Evolutionary conservation across 2,797 vertebrate species (phyloP), one percentile per base, ranked within the genome.

Genomic region (Crax fasciolata): DNA sequence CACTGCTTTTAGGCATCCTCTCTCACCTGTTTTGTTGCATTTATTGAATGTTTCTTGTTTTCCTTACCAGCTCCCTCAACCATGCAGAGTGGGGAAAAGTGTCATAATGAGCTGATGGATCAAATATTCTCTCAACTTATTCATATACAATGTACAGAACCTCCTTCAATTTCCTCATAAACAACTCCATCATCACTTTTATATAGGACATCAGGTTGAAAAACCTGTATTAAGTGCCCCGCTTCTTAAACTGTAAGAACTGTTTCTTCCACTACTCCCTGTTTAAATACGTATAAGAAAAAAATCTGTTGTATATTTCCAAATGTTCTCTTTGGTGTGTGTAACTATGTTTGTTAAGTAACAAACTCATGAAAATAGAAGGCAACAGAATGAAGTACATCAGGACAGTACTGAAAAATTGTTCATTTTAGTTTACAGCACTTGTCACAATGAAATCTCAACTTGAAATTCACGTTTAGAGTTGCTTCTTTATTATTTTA

Each of bases 311-410:
- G 17, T 73, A 16, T 76, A 39, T 91, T 88, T 90, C 39, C 62
- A 89, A 84, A 70, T 54, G 20, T 52, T 90, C 73, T 75, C 66
- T 92, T 92, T 81, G 66, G 78, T 65, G 65, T 83, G 6, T 51
- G 55, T 68, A 90, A 65, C 71, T 81, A 25, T 62, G 55, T 94
- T 96, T 97, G 92, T 95, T 96, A 96, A 95, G 78, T 74, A 94
- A 95, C 94, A 96, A 95, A 92, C 4, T 4, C 63, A 43, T 77
- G 68, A 92, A 96, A 96, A 92, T 91, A 95, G 79, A 96, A 93
- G 73, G 59, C 91, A 96, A 88, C 89, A 96, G 94, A 92, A 96
- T 89, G 89, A 91, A 73, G 62, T 78, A 73, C 89, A 88, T 84
- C 84, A 90, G 63, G 55, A 93, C 80, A 84, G 89, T 46, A 88